Percentiles rank a stretch among this genome's conserved stretches.
Conservation (phyloP, 2,113 vertebrate species). For the Laticauda colubrina region DNA sequence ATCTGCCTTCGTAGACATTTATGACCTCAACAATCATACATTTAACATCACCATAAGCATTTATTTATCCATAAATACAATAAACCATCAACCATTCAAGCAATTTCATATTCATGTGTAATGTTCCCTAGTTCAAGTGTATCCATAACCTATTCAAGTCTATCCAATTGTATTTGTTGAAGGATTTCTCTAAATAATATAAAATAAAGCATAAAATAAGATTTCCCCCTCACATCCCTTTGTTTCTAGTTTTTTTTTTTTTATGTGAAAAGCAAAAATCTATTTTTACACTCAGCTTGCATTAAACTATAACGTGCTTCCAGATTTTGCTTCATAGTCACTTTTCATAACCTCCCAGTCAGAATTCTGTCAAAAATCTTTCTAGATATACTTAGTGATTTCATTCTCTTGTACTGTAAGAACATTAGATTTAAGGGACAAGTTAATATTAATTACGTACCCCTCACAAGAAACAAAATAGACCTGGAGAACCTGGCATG, state of each 20-base stretch:
- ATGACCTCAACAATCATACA: background rate
- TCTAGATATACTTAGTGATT: background rate
- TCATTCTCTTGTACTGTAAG: background rate
- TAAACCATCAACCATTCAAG: background rate
- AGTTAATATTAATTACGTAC: background rate
- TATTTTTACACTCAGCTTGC: background rate
- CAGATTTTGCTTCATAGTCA: background rate
- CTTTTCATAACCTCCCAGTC: background rate
- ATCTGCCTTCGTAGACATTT: background rate
- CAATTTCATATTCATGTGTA: background rate
- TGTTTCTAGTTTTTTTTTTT: background rate
- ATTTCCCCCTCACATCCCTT: background rate
- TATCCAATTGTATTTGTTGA: background rate
- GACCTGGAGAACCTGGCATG: background rate
- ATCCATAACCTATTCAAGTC: background rate
- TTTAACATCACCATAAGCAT: background rate
- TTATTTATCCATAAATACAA: background rate
- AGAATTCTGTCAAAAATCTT: background rate
- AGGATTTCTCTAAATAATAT: background rate
- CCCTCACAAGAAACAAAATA: background rate
- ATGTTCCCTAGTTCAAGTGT: background rate
- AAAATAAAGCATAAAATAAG: background rate
- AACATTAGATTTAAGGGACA: background rate
- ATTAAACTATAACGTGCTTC: background rate
- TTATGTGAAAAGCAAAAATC: background rate